Conservation (phyloP, 2,888 invertebrate species). For the Caenorhabditis auriculariae region DNA sequence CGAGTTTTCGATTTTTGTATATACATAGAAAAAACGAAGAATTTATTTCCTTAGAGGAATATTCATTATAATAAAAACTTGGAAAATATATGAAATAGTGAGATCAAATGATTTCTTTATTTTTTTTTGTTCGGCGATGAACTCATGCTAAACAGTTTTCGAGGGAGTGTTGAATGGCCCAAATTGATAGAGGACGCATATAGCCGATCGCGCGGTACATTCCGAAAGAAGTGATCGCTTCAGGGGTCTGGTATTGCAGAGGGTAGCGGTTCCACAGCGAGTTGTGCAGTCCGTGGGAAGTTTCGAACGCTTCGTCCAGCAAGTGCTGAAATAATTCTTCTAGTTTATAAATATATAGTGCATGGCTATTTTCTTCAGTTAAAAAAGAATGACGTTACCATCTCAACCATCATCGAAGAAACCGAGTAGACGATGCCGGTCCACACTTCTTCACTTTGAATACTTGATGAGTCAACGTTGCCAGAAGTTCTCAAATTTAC, state of each 20-base stretch:
- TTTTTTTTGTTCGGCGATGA: too few relatives aligned
- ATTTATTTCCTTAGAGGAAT: too few relatives aligned
- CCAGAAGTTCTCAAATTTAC: constrained; percentile 64
- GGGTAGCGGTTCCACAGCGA: constrained; percentile 75
- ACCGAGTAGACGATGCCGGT: constrained; percentile 84
- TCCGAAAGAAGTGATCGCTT: constrained; percentile 76
- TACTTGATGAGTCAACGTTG: constrained; percentile 71
- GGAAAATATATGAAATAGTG: too few relatives aligned
- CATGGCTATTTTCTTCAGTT: too few relatives aligned
- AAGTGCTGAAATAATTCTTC: constrained; percentile 71
- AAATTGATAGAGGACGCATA: constrained; percentile 87
- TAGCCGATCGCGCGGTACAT: constrained; percentile 82
- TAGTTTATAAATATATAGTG: constrained; percentile 31
- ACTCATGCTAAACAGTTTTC: too few relatives aligned
- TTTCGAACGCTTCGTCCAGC: constrained; percentile 81
- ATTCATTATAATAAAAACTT: too few relatives aligned
- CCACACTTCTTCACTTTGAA: constrained; percentile 91
- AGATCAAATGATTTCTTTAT: too few relatives aligned
- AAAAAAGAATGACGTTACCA: constrained; percentile 9
- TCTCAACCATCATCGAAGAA: constrained; percentile 77
- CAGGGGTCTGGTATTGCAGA: constrained; percentile 73
- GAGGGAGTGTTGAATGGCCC: constrained; percentile 81
- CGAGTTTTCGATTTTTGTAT: too few relatives aligned
- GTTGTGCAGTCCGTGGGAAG: constrained; percentile 82
- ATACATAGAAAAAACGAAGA: too few relatives aligned